Conservation (phyloP, 2,113 vertebrate genomes). For the Fulmarus glacialis region DNA sequence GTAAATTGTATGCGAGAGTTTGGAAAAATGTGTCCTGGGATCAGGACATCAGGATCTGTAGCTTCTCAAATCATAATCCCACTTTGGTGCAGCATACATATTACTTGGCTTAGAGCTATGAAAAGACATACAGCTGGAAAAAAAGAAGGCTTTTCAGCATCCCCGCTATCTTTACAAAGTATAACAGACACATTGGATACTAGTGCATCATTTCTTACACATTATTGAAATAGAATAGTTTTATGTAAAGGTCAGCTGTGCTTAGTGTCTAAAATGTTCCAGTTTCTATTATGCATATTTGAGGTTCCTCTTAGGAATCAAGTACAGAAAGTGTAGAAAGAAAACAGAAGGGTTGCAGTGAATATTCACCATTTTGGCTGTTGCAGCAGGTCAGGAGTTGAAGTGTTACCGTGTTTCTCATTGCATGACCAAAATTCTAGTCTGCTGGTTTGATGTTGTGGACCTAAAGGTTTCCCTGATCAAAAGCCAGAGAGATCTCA, state of each 20-base stretch:
- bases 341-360: neutral
- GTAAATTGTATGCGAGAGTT: neutral
- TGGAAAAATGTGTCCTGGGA: neutral
- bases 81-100: accelerated
- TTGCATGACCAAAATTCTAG: neutral
- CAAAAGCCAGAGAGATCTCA: neutral
- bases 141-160: neutral
- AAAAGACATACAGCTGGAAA: neutral
- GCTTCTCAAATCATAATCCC: neutral
- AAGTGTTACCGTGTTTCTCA: neutral
- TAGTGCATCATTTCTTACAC: neutral
- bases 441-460: neutral
- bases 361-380: neutral
- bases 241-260: neutral
- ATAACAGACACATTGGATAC: accelerated
- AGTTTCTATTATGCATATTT: neutral
- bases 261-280: neutral
- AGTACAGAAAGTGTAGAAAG: neutral
- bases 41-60: neutral
- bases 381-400: neutral
- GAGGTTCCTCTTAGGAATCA: neutral
- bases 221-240: neutral
- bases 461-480: neutral
- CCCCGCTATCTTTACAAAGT: neutral
- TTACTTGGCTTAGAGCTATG: neutral